Evolutionary conservation across 2,113 vertebrate species (phyloP).

Genomic region (Triplophysa rosa): DNA sequence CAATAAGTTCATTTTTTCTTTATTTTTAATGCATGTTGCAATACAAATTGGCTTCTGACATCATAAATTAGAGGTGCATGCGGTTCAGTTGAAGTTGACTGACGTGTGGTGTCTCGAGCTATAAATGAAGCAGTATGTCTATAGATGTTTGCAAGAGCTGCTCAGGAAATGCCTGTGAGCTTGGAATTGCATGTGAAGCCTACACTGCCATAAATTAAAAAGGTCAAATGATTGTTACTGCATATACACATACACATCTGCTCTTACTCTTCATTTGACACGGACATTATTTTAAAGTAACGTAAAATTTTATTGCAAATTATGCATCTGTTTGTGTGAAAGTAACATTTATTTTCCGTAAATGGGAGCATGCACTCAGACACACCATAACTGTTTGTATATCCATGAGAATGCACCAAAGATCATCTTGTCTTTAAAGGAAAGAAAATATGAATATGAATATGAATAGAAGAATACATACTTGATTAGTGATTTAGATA

Average conservation of each 20-base stretch:
- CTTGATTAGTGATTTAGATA: background rate
- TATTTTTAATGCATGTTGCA: background rate
- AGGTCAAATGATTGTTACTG: slow-evolving; percentile 18
- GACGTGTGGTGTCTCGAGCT: background rate
- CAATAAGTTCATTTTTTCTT: no score
- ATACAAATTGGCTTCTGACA: background rate
- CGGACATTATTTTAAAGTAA: background rate
- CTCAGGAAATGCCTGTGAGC: slow-evolving; percentile 37
- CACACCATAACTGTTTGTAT: background rate
- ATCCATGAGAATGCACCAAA: background rate
- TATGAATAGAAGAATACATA: background rate
- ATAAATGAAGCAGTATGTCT: background rate
- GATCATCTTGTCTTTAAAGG: background rate
- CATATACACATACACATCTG: background rate
- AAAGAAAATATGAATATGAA: no score
- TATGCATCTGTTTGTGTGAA: background rate
- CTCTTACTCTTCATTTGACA: background rate
- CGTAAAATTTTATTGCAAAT: background rate
- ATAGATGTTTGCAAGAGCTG: background rate
- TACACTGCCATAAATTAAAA: slow-evolving; percentile 14
- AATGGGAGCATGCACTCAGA: background rate
- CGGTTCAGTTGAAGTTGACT: background rate
- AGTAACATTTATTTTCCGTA: background rate
- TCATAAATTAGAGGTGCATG: background rate
- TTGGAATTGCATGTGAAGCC: slow-evolving; percentile 20